phyloP scores from a whole-genome alignment of 2,113 vertebrate species.

The Spizaetus ornatus region DNA sequence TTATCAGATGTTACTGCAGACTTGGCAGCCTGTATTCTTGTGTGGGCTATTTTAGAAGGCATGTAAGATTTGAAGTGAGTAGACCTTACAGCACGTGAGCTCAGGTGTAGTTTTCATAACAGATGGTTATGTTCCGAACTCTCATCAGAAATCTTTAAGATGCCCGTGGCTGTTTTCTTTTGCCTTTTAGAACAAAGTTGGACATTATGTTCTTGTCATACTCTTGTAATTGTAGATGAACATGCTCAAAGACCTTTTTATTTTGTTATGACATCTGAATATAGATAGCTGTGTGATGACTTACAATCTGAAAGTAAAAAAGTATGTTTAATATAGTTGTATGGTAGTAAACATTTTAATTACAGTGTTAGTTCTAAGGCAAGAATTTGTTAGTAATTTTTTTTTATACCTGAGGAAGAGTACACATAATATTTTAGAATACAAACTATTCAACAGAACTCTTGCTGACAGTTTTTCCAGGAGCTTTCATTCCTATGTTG shows the following conservation, averaged over 20 bases:
- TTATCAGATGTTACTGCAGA: accelerated
- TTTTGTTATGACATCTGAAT: background rate
- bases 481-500: background rate
- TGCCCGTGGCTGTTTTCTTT: background rate
- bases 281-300: background rate
- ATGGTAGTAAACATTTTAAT: background rate
- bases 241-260: background rate
- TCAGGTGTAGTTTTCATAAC: accelerated
- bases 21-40: background rate
- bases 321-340: background rate
- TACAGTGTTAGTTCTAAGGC: background rate
- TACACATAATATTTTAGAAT: background rate
- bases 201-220: background rate
- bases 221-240: background rate
- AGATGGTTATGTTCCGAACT: accelerated
- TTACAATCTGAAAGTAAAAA: background rate
- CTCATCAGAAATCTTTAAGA: accelerated
- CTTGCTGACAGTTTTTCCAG: background rate
- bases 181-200: background rate
- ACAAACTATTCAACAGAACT: background rate
- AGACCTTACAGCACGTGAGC: background rate
- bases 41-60: accelerated
- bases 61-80: background rate
- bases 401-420: background rate
- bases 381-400: background rate